A percentile compares a stretch with the other conserved stretches of the same genome.
These are phyloP conservation scores for Netelia virgata DNA, from an alignment of 2,888 invertebrate genomes.

Conservation along the genomic window DNA sequence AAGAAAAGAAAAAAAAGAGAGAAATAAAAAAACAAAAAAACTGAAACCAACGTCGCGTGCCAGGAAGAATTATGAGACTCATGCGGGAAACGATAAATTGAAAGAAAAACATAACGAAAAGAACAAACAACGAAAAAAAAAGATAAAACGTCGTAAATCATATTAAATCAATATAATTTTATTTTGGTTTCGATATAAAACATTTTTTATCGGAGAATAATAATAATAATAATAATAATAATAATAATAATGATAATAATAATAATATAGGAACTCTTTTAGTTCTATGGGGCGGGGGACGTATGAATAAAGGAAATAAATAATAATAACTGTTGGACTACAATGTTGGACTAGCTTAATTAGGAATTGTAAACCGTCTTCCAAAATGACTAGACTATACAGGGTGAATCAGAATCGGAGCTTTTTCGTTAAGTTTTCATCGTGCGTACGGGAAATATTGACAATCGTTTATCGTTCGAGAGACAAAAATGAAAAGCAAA, in stretches of 20 bases:
- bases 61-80: slow-evolving; percentile 41
- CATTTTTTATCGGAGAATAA: slow-evolving; percentile 26
- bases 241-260: slow-evolving; percentile 1
- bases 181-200: slow-evolving; percentile 47
- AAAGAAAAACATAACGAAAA: slow-evolving; percentile 18
- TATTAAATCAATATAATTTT: slow-evolving; percentile 62
- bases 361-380: slow-evolving; percentile 78
- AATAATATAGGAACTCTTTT: slow-evolving; percentile 47
- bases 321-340: slow-evolving; percentile 70
- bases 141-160: slow-evolving; percentile 39
- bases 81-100: slow-evolving; percentile 33
- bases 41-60: background rate
- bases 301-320: slow-evolving; percentile 43
- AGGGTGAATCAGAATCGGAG: slow-evolving; percentile 51
- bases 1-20: background rate
- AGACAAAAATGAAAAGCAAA: slow-evolving; percentile 3
- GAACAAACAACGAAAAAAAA: slow-evolving; percentile 44
- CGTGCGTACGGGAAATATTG: background rate
- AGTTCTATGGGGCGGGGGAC: too few relatives aligned
- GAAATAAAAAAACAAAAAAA: background rate
- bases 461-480: background rate
- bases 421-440: background rate
- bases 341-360: slow-evolving; percentile 80
- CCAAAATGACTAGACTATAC: slow-evolving; percentile 80
- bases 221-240: slow-evolving; percentile 41